Percentiles rank a stretch among this genome's conserved stretches.
Evolutionary conservation across 2,113 vertebrate species (phyloP).

Genomic region (Rhabdomys dilectus): DNA sequence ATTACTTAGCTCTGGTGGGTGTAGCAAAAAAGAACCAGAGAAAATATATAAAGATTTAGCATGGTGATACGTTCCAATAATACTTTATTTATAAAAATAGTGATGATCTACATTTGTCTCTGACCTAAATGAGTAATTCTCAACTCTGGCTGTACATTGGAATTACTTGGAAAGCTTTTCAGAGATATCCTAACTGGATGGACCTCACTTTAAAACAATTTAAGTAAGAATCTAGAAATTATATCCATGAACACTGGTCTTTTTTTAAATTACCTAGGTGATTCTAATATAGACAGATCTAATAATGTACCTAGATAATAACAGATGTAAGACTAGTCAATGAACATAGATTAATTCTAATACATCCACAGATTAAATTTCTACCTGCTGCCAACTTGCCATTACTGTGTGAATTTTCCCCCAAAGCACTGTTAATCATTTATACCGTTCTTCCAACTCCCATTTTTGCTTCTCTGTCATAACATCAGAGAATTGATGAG

Average conservation of each 20-base stretch:
- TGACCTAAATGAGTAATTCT: constrained; percentile 14
- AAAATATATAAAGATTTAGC: background rate
- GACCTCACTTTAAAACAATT: constrained; percentile 37
- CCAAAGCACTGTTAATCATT: constrained; percentile 50
- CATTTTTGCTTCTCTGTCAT: constrained; percentile 46
- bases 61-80: background rate
- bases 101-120: constrained; percentile 16
- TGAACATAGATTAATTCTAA: constrained; percentile 22
- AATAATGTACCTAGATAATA: background rate
- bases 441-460: constrained; percentile 44
- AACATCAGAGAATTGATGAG: constrained; percentile 46
- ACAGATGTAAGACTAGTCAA: constrained; percentile 19
- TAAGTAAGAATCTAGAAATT: constrained; percentile 46
- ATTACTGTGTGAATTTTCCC: constrained; percentile 55
- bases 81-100: constrained; percentile 35
- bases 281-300: constrained; percentile 42
- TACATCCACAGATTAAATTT: constrained; percentile 53
- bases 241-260: background rate
- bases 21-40: background rate
- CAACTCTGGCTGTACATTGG: background rate
- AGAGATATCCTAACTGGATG: constrained; percentile 24
- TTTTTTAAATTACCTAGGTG: background rate
- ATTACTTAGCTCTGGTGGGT: constrained; percentile 13
- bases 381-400: background rate
- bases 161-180: constrained; percentile 54